These are phyloP conservation scores for Nephrotoma guestfalica DNA, from an alignment of 2,888 invertebrate species.

Conservation along the genomic window DNA sequence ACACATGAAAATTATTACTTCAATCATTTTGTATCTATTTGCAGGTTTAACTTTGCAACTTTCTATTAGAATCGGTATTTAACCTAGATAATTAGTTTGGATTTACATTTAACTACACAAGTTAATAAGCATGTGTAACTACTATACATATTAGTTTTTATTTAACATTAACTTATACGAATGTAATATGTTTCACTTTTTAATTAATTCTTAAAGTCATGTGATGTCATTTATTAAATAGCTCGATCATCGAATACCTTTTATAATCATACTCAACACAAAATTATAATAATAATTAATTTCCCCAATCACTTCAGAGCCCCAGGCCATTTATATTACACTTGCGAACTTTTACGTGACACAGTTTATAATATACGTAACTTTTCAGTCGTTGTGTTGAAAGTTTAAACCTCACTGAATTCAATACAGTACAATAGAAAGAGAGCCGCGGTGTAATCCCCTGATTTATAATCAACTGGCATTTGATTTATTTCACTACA, in stretches of 20 bases:
- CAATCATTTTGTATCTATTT: neutral
- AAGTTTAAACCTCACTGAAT: neutral
- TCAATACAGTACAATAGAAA: neutral
- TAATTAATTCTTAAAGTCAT: neutral
- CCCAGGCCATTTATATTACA: neutral
- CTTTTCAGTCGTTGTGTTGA: neutral
- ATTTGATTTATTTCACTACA: neutral
- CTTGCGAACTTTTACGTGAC: neutral
- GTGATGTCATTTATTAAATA: neutral
- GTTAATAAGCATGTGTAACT: no score
- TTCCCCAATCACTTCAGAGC: neutral
- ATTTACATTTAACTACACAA: neutral
- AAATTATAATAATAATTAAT: neutral
- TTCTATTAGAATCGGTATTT: neutral
- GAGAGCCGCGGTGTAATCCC: neutral
- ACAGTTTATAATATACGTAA: neutral
- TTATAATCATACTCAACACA: no score
- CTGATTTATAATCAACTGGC: neutral
- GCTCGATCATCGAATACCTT: neutral
- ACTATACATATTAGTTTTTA: no score
- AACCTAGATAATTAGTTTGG: neutral
- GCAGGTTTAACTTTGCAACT: neutral
- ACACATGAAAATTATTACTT: neutral
- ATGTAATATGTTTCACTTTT: neutral
- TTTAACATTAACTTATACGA: neutral